phyloP scores from a whole-genome alignment of 2,888 invertebrate species.

The Philhelius pedissequus region DNA sequence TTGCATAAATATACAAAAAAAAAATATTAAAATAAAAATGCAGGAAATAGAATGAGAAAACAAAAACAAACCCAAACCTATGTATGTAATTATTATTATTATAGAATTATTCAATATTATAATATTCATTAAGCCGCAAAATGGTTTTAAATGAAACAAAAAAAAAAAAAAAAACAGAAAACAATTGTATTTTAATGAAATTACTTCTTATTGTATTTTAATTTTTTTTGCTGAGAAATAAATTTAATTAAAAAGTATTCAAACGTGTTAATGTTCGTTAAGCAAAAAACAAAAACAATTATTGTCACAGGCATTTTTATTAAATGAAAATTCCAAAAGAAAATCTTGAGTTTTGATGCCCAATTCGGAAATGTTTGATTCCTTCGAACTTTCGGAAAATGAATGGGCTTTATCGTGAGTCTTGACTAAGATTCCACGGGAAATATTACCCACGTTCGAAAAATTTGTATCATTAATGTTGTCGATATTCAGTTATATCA shows the following conservation, averaged over 20 bases:
- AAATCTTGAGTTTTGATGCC: too few relatives aligned
- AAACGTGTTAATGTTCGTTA: not conserved
- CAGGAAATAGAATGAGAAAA: slow-evolving; percentile 23
- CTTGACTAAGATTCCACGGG: too few relatives aligned
- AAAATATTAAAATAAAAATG: slow-evolving; percentile 3
- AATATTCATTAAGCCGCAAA: slow-evolving; percentile 13
- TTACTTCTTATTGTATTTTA: slow-evolving; percentile 25
- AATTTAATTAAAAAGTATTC: slow-evolving; percentile 20
- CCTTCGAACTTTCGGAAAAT: too few relatives aligned
- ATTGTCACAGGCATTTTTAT: too few relatives aligned
- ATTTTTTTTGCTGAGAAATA: slow-evolving; percentile 54
- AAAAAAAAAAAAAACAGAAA: not conserved
- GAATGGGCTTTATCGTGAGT: too few relatives aligned
- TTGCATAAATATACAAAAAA: not conserved
- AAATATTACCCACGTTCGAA: too few relatives aligned
- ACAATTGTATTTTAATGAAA: slow-evolving; percentile 40
- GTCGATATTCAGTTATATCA: too few relatives aligned
- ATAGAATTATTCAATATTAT: slow-evolving; percentile 16
- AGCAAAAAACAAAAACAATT: not conserved
- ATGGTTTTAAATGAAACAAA: not conserved
- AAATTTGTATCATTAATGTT: too few relatives aligned
- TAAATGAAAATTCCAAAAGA: too few relatives aligned
- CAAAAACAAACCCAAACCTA: not conserved
- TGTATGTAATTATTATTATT: slow-evolving; percentile 50
- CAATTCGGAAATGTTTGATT: too few relatives aligned